These are phyloP conservation scores for Diachasmimorpha longicaudata DNA, from an alignment of 1,140 invertebrate genomes.

Conservation along the genomic window DNA sequence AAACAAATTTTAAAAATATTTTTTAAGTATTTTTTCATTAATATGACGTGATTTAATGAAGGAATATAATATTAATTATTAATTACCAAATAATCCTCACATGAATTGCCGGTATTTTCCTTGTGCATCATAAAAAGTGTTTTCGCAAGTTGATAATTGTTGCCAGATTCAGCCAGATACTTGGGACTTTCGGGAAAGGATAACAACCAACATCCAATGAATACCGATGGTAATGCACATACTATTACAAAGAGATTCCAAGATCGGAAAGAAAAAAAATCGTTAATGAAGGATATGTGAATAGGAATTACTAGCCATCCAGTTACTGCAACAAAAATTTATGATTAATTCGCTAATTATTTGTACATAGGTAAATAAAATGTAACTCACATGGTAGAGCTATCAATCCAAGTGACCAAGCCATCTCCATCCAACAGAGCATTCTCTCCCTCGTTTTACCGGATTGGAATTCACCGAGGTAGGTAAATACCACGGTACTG, in stretches of 20 bases:
- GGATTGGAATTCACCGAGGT: conserved; percentile 68
- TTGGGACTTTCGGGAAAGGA: conserved; percentile 63
- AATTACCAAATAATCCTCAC: conserved; percentile 62
- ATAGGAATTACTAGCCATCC: conserved; percentile 64
- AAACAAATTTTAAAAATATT: no score
- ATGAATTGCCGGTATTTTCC: conserved; percentile 62
- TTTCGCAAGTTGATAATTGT: conserved; percentile 60
- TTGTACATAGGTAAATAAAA: neutral
- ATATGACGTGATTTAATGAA: neutral
- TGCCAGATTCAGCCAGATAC: conserved; percentile 61
- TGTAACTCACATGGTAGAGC: conserved; percentile 60
- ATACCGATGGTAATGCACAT: conserved; percentile 37
- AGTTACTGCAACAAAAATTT: conserved; percentile 55
- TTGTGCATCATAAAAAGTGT: conserved; percentile 65
- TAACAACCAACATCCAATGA: conserved; percentile 44
- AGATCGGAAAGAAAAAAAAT: conserved; percentile 56
- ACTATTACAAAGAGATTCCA: conserved; percentile 60
- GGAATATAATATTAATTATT: neutral
- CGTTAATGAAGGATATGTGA: conserved; percentile 44
- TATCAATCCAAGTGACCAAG: conserved; percentile 68
- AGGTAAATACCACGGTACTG: conserved; percentile 66
- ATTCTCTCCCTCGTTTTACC: conserved; percentile 63
- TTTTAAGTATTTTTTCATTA: neutral
- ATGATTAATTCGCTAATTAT: neutral
- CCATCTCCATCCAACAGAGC: conserved; percentile 66